phyloP scores from a whole-genome alignment of 2,797 vertebrate species.

The Hemitrygon akajei region DNA sequence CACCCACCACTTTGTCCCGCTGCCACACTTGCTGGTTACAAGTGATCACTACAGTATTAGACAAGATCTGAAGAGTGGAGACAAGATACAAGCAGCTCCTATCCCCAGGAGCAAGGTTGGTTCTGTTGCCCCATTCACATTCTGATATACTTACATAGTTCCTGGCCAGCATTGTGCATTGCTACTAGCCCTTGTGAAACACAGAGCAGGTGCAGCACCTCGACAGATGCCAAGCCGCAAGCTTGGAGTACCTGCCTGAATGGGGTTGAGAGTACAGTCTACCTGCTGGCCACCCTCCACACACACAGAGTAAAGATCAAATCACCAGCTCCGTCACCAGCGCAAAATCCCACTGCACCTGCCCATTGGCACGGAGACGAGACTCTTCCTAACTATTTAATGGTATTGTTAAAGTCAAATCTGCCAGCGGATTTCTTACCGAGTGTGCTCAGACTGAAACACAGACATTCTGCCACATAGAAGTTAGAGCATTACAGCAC shows the following conservation, averaged over 20 bases:
- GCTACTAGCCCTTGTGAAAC: background rate
- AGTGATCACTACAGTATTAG: conserved; percentile 39
- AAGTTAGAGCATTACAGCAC: too few relatives aligned
- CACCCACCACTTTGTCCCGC: conserved; percentile 44
- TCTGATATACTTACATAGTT: conserved; percentile 42
- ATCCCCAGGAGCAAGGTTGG: conserved; percentile 45
- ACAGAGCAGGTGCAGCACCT: conserved; percentile 25
- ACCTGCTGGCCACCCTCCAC: background rate
- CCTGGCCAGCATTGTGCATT: background rate
- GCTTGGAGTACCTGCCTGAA: background rate
- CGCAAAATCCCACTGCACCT: background rate
- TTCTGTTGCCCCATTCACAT: conserved; percentile 48
- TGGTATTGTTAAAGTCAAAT: background rate
- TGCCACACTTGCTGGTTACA: conserved; percentile 49
- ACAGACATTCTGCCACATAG: background rate
- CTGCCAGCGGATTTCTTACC: background rate
- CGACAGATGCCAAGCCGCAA: background rate
- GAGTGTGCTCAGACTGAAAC: too few relatives aligned
- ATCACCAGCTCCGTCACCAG: background rate
- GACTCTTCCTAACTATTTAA: background rate
- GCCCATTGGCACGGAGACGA: background rate
- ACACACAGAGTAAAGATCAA: background rate
- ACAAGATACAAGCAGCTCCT: conserved; percentile 33
- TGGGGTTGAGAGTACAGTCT: background rate
- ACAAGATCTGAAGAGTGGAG: conserved; percentile 44